Base-by-base conservation (phyloP, 2,888 invertebrate genomes). In the Euphydryas editha region DNA sequence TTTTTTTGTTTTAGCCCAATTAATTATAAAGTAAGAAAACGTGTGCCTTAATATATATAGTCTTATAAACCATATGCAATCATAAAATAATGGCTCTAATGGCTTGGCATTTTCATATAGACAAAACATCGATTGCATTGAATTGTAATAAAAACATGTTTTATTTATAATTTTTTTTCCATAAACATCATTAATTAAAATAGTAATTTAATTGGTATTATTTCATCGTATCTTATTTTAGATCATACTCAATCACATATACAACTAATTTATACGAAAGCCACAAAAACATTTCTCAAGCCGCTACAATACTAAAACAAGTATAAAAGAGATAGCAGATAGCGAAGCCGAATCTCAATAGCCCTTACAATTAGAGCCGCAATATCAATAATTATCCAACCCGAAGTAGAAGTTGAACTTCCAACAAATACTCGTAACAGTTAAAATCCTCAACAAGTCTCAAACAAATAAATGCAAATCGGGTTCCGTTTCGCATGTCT, bases 401-500 rank as follows among this genome's bases (percentile, higher is more conserved):
- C 47, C 51, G 62, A 62, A 62, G 55, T 54, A 47, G 10, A 36
- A 44, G 49, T 49, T 55, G 62, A 68, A 70, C 57, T 66, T 68
- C 62, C 64, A 64, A 67, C 69, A 65, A 69, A 72, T 73, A 51
- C 49, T 24, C 49, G 24, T 24, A 73, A 71, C 73, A 71, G 72
- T 73, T 73, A 63, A 72, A 73, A 73, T 72, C 70, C 72, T 67
- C 70, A 76, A 75, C 74, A 73, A 70, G 73, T 64, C 71, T 71
- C 64, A 69, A 76, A 76, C 76, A 76, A 78, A 79, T 75, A 78
- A 78, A 78, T 78, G 76, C 78, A 76, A 79, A 80, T 76, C 77
- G 71, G 69, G 71, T 75, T 73, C 70, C 74, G 76, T 76, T 76
- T 81, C 76, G 79, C 82, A 78, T 82, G 83, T 79, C 79, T 75